Conservation (phyloP, 2,888 invertebrate genomes). For the Perizoma flavofasciatum region DNA sequence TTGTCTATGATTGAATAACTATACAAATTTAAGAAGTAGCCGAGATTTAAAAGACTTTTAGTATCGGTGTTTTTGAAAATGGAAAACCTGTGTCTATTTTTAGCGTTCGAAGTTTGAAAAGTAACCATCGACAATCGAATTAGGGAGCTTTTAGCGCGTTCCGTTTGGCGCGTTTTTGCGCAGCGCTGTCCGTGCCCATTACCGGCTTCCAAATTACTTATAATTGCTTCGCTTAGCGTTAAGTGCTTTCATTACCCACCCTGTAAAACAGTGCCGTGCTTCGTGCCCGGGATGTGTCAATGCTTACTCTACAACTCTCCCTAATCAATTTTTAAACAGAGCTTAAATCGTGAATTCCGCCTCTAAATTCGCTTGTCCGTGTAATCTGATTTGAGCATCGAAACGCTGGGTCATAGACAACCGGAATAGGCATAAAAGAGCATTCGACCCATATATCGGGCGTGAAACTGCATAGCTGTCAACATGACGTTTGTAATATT, state of each 20-base stretch:
- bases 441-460: slow-evolving; percentile 69
- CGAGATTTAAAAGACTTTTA: background rate
- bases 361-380: slow-evolving; percentile 27
- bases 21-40: background rate
- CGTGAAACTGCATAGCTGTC: slow-evolving; percentile 71
- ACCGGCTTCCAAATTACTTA: slow-evolving; percentile 79
- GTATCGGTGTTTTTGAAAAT: slow-evolving; percentile 28
- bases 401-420: slow-evolving; percentile 53
- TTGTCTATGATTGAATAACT: no score
- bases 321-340: slow-evolving; percentile 55
- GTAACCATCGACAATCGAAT: slow-evolving; percentile 78
- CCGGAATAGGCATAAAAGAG: slow-evolving; percentile 69
- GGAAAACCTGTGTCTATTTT: slow-evolving; percentile 50
- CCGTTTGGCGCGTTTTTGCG: slow-evolving; percentile 81
- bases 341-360: slow-evolving; percentile 31
- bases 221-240: slow-evolving; percentile 83
- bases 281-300: slow-evolving; percentile 59
- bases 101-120: slow-evolving; percentile 67
- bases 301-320: slow-evolving; percentile 55
- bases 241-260: slow-evolving; percentile 81
- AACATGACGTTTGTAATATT: slow-evolving; percentile 79
- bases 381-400: slow-evolving; percentile 39
- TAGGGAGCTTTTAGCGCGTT: slow-evolving; percentile 82
- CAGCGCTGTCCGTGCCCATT: slow-evolving; percentile 81
- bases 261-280: slow-evolving; percentile 63